phyloP scores from a whole-genome alignment of 2,113 vertebrate species.

The Xyrauchen texanus region DNA sequence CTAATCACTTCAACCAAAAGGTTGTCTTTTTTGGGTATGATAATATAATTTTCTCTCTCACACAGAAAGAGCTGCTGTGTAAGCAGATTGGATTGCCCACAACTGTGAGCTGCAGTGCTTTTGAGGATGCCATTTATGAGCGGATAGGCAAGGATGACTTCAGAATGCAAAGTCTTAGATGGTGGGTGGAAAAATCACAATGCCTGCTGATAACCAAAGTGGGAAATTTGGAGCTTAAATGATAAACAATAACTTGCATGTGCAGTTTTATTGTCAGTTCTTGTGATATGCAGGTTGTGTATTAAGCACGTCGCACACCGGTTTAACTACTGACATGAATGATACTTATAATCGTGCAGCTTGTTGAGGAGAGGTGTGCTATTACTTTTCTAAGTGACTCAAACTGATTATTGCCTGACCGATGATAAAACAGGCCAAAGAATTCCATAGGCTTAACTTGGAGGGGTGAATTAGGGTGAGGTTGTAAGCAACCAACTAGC shows the following conservation, averaged over 20 bases:
- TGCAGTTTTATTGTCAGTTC: not conserved
- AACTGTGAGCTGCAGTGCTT: slow-evolving; percentile 64
- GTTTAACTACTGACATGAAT: not conserved
- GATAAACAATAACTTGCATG: not conserved
- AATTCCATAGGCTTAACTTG: too few relatives aligned
- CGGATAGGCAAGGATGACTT: slow-evolving; percentile 76
- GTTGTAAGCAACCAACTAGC: too few relatives aligned
- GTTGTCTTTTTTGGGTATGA: slow-evolving; percentile 23
- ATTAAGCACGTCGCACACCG: too few relatives aligned
- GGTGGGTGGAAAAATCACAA: slow-evolving; percentile 66
- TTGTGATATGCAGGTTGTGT: not conserved
- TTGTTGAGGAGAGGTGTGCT: too few relatives aligned
- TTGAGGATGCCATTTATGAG: slow-evolving; percentile 79
- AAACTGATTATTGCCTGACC: too few relatives aligned
- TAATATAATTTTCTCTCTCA: not conserved
- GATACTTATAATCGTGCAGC: not conserved
- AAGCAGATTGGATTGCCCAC: slow-evolving; percentile 79
- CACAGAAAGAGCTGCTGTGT: slow-evolving; percentile 88
- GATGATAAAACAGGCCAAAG: too few relatives aligned
- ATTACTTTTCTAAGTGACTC: too few relatives aligned
- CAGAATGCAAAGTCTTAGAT: slow-evolving; percentile 82
- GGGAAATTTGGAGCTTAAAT: not conserved
- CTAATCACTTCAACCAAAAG: too few relatives aligned
- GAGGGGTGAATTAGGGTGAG: too few relatives aligned
- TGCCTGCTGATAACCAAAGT: too few relatives aligned